Base-by-base conservation (phyloP, 2,113 vertebrate genomes). In the Aramus guarauna region DNA sequence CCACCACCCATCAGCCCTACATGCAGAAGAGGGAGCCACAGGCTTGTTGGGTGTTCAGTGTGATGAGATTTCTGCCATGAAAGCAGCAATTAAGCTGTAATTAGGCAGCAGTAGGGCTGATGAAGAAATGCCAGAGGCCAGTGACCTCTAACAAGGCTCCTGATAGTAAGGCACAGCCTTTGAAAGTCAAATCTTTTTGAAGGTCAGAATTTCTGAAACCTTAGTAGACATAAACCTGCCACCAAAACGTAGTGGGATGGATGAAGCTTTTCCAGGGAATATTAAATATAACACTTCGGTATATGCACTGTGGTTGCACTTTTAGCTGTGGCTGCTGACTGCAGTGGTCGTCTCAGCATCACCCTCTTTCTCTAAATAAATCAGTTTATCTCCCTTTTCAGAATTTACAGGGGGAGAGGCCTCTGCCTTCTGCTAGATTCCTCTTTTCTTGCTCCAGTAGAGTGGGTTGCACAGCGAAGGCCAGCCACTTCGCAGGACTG, bases 391-490 rank as follows among this genome's bases (percentile, higher is more conserved):
- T 56, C 5, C 7, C 3, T 75, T 62, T 88, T 43, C 41, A 47
- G 48, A 67, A 68, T 55, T 63, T 26, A 36, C 8, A 29, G 20
- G 6, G 27, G 4, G 4, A 67, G 36, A 74, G 6, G 11, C 34
- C 18, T 77, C 32, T 88, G 11, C 2, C 4, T 91, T 63, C 66
- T 67, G 17, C n/a, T 84, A 19, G 34, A n/a, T 3, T 1, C 2
- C 2, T 72, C 10, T 37, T 80, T 80, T 69, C 19, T 30, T 72
- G 11, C 24, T 6, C 1, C 1, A 1, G 0, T 62, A 29, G 64
- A 27, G 1, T 34, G 24, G 12, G 12, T 89, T 69, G 43, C 36
- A 52, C 16, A 62, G 24, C 43, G n/a, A 37, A 63, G 9, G 17
- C 24, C 36, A 72, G 8, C 11, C 16, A 3, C 22, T 50, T 74